Conservation (phyloP, 2,113 vertebrate genomes). For the Acrocephalus kingi region DNA sequence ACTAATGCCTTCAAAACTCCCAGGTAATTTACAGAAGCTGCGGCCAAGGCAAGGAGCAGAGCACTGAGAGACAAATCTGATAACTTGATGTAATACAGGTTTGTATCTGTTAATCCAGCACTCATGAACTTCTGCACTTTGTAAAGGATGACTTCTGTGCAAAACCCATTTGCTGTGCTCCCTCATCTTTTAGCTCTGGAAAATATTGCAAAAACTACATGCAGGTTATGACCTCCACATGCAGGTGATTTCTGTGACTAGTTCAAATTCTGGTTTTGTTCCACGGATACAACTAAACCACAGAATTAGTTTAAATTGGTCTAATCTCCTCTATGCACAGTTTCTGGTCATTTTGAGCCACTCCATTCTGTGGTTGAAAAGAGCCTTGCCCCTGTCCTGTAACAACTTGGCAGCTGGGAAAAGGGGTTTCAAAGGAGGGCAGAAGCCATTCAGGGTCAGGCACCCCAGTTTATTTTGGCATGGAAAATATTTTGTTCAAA, state of each 20-base stretch:
- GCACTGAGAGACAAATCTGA: neutral
- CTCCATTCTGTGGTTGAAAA: neutral
- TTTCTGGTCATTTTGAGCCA: neutral
- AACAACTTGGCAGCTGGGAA: neutral
- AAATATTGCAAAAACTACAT: neutral
- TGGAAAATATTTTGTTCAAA: neutral
- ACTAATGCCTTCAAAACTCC: constrained; percentile 12
- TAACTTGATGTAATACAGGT: neutral
- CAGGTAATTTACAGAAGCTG: constrained; percentile 1
- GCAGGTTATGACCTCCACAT: neutral
- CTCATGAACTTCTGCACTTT: neutral
- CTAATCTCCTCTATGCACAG: neutral
- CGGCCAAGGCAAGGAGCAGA: neutral
- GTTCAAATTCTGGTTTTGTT: neutral
- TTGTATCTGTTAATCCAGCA: neutral
- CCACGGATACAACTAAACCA: fast-evolving
- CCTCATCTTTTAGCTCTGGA: neutral
- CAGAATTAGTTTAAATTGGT: neutral
- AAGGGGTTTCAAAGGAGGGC: neutral
- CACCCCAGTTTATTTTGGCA: neutral
- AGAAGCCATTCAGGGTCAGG: neutral
- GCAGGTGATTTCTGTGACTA: neutral
- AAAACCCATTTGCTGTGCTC: neutral
- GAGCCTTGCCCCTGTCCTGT: neutral
- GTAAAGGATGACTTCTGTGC: neutral